Conservation (phyloP, 2,888 invertebrate species). For the Sarcophaga subvicina region DNA sequence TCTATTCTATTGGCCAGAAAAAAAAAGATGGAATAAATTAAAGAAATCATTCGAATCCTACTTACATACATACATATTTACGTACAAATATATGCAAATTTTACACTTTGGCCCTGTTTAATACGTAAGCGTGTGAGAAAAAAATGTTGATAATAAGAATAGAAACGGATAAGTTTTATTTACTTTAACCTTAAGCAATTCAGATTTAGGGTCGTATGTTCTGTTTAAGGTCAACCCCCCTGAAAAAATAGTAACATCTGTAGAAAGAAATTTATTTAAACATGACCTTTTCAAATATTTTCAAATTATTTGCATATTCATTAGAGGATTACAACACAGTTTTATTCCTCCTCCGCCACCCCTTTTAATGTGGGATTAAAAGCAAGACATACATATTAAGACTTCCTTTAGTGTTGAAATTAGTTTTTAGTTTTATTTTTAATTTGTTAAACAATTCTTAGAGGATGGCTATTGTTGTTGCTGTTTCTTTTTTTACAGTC, state of each 20-base stretch:
- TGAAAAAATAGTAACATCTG: neutral
- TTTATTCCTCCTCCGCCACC: neutral
- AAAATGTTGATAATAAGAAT: conserved; percentile 7
- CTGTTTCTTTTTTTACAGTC: neutral
- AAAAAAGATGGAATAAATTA: conserved; percentile 34
- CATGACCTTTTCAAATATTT: conserved; percentile 38
- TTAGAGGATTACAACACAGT: conserved; percentile 15
- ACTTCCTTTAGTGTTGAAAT: conserved; percentile 1
- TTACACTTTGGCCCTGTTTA: conserved; percentile 48
- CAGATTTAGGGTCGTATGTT: conserved; percentile 12
- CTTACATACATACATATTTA: neutral
- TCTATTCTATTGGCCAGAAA: neutral
- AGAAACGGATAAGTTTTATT: conserved; percentile 45
- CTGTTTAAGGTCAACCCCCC: neutral
- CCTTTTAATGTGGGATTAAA: neutral
- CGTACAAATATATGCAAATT: conserved; percentile 57
- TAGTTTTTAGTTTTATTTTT: conserved; percentile 27
- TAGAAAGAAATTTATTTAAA: conserved; percentile 21
- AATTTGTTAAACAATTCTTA: neutral
- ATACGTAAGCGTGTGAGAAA: conserved; percentile 50
- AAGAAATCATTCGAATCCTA: conserved; percentile 17
- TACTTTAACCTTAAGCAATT: conserved; percentile 31
- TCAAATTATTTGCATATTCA: conserved; percentile 47
- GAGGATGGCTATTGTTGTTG: neutral
- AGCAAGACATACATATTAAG: neutral